Evolutionary conservation across 2,888 invertebrate genomes (phyloP), one percentile per base, ranked within the genome.

Genomic region (Aporophyla nigra): DNA sequence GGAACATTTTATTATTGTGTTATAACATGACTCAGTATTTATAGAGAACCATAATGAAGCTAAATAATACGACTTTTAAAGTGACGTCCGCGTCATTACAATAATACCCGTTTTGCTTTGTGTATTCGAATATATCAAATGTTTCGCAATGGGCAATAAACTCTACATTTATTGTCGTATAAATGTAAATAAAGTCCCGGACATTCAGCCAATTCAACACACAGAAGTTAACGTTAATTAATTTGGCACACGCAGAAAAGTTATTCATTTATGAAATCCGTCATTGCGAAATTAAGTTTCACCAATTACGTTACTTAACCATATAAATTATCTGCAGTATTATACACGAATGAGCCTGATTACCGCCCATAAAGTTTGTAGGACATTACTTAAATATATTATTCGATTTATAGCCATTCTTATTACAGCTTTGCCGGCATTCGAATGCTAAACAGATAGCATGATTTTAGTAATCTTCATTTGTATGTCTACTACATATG

Each of bases 401-500:
- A 68, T 82, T 68, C 74, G 74, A 78, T 85, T 77, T 86, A 81
- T 83, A 73, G 77, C 49, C 71, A 65, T 78, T 76, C 76, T 85
- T 85, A 86, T 82, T 80, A 80, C 70, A 65, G 71, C 69, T 80
- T 71, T 79, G 81, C 76, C 70, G 71, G 75, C 78, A 85, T 82
- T 84, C 68, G 79, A 87, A 87, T 85, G 81, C 84, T 83, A 82
- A 85, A 63, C 78, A 81, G 85, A 84, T 84, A 87, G 65, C 76
- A 77, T 86, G 86, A 89, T 88, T 87, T 82, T 82, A 86, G 88
- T 88, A 86, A 88, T 90, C 85, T 86, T 87, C 88, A 88, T 88
- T 88, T 88, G 76, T 83, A 82, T 84, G 82, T 84, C 85, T 87
- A 85, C 90, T 86, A 86, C 87, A 89, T 89, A 90, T 90, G 88